These are phyloP conservation scores for Procambarus clarkii DNA, from an alignment of 1,140 invertebrate genomes.

Conservation along the genomic window DNA sequence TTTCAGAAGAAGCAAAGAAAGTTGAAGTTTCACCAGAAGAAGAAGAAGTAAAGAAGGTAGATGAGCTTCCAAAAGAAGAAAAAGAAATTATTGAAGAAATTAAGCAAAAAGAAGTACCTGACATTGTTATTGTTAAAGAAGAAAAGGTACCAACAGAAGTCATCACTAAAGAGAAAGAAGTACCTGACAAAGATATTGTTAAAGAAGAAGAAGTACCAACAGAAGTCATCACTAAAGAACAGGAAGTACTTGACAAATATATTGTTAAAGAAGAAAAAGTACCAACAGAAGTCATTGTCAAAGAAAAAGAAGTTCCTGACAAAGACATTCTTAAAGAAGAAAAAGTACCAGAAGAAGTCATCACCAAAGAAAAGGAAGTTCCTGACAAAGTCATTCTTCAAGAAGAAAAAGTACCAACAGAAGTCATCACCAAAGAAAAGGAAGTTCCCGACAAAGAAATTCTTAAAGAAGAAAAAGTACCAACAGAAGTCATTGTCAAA, in stretches of 20 bases:
- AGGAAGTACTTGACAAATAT: background rate
- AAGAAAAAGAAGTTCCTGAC: background rate
- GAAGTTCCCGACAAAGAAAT: background rate
- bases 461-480: background rate
- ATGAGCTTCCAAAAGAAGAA: background rate
- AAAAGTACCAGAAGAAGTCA: background rate
- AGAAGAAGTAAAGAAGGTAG: background rate
- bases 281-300: background rate
- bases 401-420: background rate
- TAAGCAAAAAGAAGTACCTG: background rate
- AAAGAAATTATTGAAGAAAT: background rate
- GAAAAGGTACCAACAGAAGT: slow-evolving; percentile 6
- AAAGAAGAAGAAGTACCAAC: background rate
- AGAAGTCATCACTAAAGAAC: background rate
- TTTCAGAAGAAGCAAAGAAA: slow-evolving; percentile 46
- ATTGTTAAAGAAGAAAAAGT: background rate
- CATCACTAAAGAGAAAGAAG: background rate
- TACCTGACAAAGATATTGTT: background rate
- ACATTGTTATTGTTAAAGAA: background rate
- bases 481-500: background rate
- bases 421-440: background rate
- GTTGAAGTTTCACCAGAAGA: background rate
- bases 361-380: background rate
- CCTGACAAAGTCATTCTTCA: background rate
- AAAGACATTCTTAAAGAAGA: slow-evolving; percentile 16